Percentiles rank a stretch among this genome's conserved stretches.
These are phyloP conservation scores for Sula dactylatra DNA, from an alignment of 2,113 vertebrate species.

Conservation along the genomic window DNA sequence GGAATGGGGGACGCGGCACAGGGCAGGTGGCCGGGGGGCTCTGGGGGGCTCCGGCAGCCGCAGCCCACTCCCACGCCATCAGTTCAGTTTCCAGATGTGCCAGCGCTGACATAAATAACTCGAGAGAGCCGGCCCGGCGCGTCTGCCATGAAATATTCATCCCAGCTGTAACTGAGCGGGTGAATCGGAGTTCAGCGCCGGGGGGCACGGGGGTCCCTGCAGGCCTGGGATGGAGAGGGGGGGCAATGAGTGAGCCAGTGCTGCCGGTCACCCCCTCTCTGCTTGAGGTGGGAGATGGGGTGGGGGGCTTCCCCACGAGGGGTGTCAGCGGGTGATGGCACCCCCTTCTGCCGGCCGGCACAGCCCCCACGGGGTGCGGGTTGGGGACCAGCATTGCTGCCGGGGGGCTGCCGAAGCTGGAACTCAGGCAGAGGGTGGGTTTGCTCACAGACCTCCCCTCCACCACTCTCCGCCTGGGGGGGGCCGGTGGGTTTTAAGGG, in stretches of 20 bases:
- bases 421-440: background rate
- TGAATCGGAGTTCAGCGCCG: background rate
- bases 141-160: background rate
- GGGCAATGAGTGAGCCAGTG: background rate
- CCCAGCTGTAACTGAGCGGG: background rate
- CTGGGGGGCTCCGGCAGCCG: background rate
- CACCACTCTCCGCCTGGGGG: background rate
- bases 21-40: background rate
- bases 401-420: no score
- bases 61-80: background rate
- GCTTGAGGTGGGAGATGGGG: background rate
- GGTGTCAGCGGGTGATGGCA: background rate
- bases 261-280: background rate
- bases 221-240: fast-evolving
- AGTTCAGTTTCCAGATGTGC: background rate
- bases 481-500: background rate
- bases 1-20: background rate
- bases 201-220: background rate
- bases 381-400: background rate
- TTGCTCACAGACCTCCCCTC: background rate
- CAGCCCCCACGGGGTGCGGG: no score
- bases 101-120: background rate
- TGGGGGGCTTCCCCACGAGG: background rate
- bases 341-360: background rate
- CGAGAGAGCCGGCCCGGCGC: background rate